Evolutionary conservation across 2,797 vertebrate species (phyloP).

Genomic region (Orestias chungarensis): DNA sequence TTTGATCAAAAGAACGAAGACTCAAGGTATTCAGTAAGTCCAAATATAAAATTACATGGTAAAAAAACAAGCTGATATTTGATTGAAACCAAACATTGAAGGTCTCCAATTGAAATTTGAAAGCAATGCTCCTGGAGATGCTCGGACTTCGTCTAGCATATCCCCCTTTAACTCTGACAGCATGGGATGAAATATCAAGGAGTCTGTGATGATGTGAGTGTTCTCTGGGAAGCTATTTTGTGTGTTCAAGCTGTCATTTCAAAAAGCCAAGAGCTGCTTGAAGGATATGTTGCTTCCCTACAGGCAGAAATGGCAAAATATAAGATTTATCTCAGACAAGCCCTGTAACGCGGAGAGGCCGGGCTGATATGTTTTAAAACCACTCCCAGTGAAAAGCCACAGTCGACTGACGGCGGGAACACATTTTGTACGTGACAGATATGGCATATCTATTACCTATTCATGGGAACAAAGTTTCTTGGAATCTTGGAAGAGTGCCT

Average conservation of each 20-base stretch:
- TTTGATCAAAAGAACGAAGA: not conserved
- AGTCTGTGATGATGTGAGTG: conserved; percentile 10
- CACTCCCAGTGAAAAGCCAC: conserved; percentile 21
- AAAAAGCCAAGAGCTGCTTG: conserved; percentile 15
- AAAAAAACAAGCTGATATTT: conserved; percentile 5
- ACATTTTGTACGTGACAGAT: conserved; percentile 21
- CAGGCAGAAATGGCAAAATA: not conserved
- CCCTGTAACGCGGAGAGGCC: not conserved
- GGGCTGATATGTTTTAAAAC: conserved; percentile 17
- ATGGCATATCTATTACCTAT: conserved; percentile 46
- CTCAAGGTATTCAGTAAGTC: not conserved
- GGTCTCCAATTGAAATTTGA: not conserved
- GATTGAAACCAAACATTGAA: conserved; percentile 11
- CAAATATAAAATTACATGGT: not conserved
- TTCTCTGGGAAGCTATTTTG: not conserved
- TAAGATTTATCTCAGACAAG: conserved; percentile 15
- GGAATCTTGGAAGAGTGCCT: conserved; percentile 18
- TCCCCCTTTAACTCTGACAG: conserved; percentile 11
- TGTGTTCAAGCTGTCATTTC: conserved; percentile 23
- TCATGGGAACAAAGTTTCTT: conserved; percentile 38
- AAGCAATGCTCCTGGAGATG: not conserved
- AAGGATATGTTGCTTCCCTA: conserved; percentile 6
- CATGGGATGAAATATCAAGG: conserved; percentile 17
- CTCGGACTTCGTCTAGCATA: not conserved
- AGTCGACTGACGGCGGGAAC: conserved; percentile 13